phyloP scores from a whole-genome alignment of 2,113 vertebrate species.

The Egretta garzetta region DNA sequence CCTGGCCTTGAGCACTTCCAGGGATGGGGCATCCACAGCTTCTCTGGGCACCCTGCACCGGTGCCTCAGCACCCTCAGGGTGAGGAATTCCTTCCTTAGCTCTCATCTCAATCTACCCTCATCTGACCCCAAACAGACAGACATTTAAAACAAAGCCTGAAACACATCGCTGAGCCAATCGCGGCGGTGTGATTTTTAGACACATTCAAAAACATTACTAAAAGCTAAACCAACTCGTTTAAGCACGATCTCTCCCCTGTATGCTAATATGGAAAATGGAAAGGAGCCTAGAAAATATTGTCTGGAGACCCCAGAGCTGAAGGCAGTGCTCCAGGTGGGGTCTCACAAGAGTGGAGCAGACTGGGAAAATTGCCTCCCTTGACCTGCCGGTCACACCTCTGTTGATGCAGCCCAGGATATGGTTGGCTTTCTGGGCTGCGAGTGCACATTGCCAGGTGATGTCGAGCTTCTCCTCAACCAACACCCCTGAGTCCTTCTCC shows the following conservation, averaged over 20 bases:
- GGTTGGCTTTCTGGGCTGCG: neutral
- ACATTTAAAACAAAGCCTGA: neutral
- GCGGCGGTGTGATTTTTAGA: neutral
- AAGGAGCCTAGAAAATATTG: neutral
- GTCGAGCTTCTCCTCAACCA: neutral
- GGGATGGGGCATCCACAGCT: too few species aligned
- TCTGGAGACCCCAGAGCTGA: neutral
- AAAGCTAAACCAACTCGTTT: neutral
- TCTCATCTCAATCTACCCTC: neutral
- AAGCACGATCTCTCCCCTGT: neutral
- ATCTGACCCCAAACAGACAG: neutral
- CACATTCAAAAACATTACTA: neutral
- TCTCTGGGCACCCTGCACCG: too few species aligned
- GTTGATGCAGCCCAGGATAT: neutral
- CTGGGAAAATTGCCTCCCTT: neutral
- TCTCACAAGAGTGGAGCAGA: neutral
- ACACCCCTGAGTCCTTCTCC: neutral
- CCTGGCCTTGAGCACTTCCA: neutral
- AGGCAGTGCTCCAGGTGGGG: too few species aligned
- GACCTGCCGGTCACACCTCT: neutral
- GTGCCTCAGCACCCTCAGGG: too few species aligned
- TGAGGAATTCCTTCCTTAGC: too few species aligned
- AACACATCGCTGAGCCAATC: neutral
- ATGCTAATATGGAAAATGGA: neutral
- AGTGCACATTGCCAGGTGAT: neutral